These are phyloP conservation scores for Leptothorax acervorum DNA, from an alignment of 2,888 invertebrate species.

Conservation along the genomic window DNA sequence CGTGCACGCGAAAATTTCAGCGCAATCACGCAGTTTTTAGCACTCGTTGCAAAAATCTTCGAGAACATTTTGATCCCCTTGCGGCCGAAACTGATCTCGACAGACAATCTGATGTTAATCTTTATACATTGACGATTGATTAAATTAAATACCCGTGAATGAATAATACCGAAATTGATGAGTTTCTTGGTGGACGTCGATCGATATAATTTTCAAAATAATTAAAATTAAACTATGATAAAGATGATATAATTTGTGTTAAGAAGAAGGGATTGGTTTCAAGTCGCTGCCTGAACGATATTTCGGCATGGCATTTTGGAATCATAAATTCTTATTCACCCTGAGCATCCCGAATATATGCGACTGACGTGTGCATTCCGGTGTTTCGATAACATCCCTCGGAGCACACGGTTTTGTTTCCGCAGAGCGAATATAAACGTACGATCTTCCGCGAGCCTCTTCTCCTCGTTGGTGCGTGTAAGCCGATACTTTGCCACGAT, in stretches of 20 bases:
- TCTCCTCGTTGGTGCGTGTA: conserved; percentile 42
- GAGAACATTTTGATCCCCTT: background rate
- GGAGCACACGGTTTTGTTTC: conserved; percentile 35
- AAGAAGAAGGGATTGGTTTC: background rate
- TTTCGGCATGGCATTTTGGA: background rate
- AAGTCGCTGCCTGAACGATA: background rate
- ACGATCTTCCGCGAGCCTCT: conserved; percentile 16
- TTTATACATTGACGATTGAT: background rate
- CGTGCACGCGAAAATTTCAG: background rate
- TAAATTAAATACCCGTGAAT: background rate
- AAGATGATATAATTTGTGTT: background rate
- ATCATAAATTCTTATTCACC: conserved; percentile 18
- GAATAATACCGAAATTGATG: background rate
- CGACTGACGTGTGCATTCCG: background rate
- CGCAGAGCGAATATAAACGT: conserved; percentile 49
- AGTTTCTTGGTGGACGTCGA: background rate
- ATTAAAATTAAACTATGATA: too few species aligned
- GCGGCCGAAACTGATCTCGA: background rate
- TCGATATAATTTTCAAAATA: background rate
- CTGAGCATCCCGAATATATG: background rate
- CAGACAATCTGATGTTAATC: background rate
- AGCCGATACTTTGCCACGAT: conserved; percentile 54
- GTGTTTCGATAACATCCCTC: background rate
- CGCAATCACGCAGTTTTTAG: background rate
- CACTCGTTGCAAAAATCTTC: background rate